Percentiles rank a stretch among this genome's conserved stretches.
These are phyloP conservation scores for Bagarius yarrelli DNA, from an alignment of 2,113 vertebrate genomes.

Conservation along the genomic window DNA sequence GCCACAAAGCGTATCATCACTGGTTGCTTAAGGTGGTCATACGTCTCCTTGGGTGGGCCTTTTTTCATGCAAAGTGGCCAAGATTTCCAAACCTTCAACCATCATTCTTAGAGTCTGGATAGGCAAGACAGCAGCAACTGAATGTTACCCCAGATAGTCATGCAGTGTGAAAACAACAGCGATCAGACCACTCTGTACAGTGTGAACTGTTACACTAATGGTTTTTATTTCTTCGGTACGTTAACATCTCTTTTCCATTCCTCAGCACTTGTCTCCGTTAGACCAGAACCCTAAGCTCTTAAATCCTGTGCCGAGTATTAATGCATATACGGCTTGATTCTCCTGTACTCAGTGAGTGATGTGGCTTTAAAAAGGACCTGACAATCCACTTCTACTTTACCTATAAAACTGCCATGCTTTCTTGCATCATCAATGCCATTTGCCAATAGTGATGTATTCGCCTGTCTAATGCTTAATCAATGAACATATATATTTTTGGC, in stretches of 20 bases:
- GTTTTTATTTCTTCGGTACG: constrained; percentile 1
- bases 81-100: no score
- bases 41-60: no score
- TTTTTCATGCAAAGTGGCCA: no score
- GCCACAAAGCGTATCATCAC: no score
- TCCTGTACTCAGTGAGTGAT: constrained; percentile 63
- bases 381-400: constrained; percentile 67
- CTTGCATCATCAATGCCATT: constrained; percentile 62
- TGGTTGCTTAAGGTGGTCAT: no score
- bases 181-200: no score
- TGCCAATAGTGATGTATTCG: constrained; percentile 65
- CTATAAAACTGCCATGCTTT: constrained; percentile 65
- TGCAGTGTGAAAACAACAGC: no score
- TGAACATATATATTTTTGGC: constrained; percentile 42
- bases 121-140: no score
- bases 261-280: background rate
- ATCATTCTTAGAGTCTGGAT: no score
- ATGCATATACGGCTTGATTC: constrained; percentile 53
- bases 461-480: constrained; percentile 58
- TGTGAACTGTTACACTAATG: background rate
- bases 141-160: no score
- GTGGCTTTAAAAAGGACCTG: constrained; percentile 62
- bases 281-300: constrained; percentile 20
- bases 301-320: constrained; percentile 46
- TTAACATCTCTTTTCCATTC: background rate